Evolutionary conservation across 2,113 vertebrate genomes (phyloP), one percentile per base, ranked within the genome.

Genomic region (Butorides virescens): DNA sequence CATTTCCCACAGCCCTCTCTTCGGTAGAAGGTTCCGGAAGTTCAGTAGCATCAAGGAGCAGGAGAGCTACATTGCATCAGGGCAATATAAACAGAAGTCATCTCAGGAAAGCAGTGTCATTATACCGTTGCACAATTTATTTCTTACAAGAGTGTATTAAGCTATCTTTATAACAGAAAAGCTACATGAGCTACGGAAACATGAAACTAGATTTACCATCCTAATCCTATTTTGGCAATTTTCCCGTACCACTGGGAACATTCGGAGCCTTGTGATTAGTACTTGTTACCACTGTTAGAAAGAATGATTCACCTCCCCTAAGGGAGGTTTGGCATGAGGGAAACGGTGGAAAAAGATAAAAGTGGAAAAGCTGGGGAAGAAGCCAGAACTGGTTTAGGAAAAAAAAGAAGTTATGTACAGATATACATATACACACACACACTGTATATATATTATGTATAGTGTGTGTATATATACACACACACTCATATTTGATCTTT

Each of bases 221-320:
- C 73, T 88, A 92, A 94, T 91, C 44, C 86, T 39, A 9, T 68
- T 80, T 87, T 93, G 93, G 95, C 91, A 85, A 32, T 84, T 93
- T 78, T 95, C 95, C 94, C 49, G 2, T 42, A 84, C 61, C 61
- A 46, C 77, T 42, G 70, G 72, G 79, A 94, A 93, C 91, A 89
- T 77, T 88, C 8, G 5, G 70, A 52, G 53, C 73, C 61, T 87
- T 88, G 52, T 46, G 80, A 96, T 81, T 87, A 72, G 79, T 72
- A 50, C 56, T 75, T 67, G 56, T 78, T 83, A 63, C 86, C 61
- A 52, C 42, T 63, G 68, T 44, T 78, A 95, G 75, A 90, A 75
- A 37, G 68, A 95, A 86, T 77, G 63, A 93, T 88, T 95, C 88
- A 91, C 15, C 15, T 78, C 30, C 61, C 75, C 29, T 56, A 36